phyloP scores from a whole-genome alignment of 2,113 vertebrate genomes.

The Tachycineta bicolor region DNA sequence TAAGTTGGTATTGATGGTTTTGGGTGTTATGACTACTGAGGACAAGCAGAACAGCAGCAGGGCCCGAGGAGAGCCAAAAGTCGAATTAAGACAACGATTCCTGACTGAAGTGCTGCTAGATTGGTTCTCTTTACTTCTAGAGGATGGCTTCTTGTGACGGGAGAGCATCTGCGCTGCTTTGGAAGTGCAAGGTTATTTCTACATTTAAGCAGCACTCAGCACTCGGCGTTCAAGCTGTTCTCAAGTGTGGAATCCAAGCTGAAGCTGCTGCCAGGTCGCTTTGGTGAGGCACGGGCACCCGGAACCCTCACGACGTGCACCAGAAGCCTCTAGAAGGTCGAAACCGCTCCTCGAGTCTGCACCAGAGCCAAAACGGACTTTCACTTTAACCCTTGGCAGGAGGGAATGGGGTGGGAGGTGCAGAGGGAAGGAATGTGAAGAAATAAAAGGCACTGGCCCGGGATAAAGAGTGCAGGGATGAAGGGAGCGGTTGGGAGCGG shows the following conservation, averaged over 20 bases:
- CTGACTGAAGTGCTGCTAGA: background rate
- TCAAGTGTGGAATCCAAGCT: background rate
- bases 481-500: conserved; percentile 52
- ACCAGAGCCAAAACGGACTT: conserved; percentile 13
- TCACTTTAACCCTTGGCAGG: conserved; percentile 30
- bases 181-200: background rate
- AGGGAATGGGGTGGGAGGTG: conserved; percentile 49
- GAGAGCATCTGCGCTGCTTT: background rate
- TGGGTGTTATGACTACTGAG: background rate
- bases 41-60: background rate
- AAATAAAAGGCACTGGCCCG: conserved; percentile 64
- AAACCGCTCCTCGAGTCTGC: background rate
- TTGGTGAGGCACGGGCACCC: background rate
- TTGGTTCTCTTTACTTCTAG: background rate
- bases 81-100: background rate
- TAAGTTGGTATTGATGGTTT: background rate
- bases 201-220: background rate
- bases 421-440: conserved; percentile 67
- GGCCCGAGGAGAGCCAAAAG: conserved; percentile 1
- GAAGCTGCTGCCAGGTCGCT: background rate
- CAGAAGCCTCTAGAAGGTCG: background rate
- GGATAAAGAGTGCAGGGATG: conserved; percentile 69
- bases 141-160: background rate
- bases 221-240: background rate
- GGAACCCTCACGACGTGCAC: background rate